Conservation (phyloP, 2,888 invertebrate species). For the Habrosyne pyritoides region DNA sequence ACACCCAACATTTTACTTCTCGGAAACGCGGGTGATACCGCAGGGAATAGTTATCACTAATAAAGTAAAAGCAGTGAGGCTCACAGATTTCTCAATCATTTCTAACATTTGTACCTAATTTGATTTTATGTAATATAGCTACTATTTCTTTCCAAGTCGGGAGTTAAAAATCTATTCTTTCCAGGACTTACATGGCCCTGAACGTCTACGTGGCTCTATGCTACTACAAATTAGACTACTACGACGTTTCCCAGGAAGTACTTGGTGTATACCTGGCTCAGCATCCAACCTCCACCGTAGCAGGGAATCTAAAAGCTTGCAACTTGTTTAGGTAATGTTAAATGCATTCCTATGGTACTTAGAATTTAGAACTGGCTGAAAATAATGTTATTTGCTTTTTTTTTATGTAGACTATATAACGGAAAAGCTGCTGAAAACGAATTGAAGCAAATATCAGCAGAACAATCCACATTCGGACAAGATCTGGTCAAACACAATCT, state of each 20-base stretch:
- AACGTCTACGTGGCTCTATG: constrained; percentile 99
- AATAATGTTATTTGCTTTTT: too few species aligned
- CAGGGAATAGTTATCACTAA: too few species aligned
- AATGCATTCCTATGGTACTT: too few species aligned
- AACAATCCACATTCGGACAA: constrained; percentile 90
- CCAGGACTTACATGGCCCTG: constrained; percentile 94
- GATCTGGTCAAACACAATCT: constrained; percentile 97
- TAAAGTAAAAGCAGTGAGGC: too few species aligned
- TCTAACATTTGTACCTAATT: background rate
- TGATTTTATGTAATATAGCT: too few species aligned
- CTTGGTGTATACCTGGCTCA: constrained; percentile 95
- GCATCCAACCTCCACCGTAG: constrained; percentile 96
- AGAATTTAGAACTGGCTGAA: too few species aligned
- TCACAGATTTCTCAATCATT: too few species aligned
- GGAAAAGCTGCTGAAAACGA: constrained; percentile 97
- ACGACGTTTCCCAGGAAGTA: constrained; percentile 99
- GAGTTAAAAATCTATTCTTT: constrained; percentile 31
- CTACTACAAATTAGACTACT: constrained; percentile 99
- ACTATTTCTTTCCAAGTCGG: background rate
- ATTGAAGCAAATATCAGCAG: constrained; percentile 91
- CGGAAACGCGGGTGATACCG: too few species aligned
- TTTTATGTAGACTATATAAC: constrained; percentile 89
- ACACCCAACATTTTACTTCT: too few species aligned
- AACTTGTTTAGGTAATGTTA: constrained; percentile 79
- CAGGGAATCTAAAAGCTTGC: constrained; percentile 94